Base-by-base conservation (phyloP, 2,113 vertebrate species). In the Larimichthys crocea region DNA sequence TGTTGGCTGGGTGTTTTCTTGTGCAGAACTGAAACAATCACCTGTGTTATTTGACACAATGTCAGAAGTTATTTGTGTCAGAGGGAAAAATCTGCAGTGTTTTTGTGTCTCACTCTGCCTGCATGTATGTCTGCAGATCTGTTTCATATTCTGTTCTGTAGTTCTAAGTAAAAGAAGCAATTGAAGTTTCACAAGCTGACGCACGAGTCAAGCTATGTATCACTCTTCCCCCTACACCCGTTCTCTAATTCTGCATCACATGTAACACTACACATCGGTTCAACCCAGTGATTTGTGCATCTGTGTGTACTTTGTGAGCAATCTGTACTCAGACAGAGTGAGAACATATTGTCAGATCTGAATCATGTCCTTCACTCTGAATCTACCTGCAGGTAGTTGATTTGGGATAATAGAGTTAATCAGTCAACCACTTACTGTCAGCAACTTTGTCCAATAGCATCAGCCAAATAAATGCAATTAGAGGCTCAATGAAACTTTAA, bases 131-230 rank as follows among this genome's bases (percentile, higher is more conserved):
- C n/a, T 62, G 29, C 16, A 46, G 15, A 55, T 76, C 22, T 76
- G n/a, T 31, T 69, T 53, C 44, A 7, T 52, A 26, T 12, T 69
- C 16, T 79, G 29, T 46, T 83, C 10, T 57, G 22, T 40, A 40
- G 35, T 44, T 55, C 10, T 15, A 9, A 62, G 20, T 24, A 62
- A 65, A 49, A 75, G 40, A 46, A 57, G 74, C 59, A 35, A 62
- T 1, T 46, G 3, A 65, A 24, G 35, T 79, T 71, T 74, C 5
- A 0, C 79, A 80, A 79, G 64, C 59, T 67, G 78, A 76, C 78
- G 73, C 26, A 49, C 4, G 67, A 74, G 49, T 82, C 56, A 68
- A 77, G 74, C 71, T 77, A 67, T 2, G n/a, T 42, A 4, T 46
- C 14, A 53, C 7, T 5, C 10, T 19, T 50, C 53, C 35, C 10